Evolutionary conservation across 1,140 invertebrate genomes (phyloP), one percentile per base, ranked within the genome.

Genomic region (Nautilus pompilius): DNA sequence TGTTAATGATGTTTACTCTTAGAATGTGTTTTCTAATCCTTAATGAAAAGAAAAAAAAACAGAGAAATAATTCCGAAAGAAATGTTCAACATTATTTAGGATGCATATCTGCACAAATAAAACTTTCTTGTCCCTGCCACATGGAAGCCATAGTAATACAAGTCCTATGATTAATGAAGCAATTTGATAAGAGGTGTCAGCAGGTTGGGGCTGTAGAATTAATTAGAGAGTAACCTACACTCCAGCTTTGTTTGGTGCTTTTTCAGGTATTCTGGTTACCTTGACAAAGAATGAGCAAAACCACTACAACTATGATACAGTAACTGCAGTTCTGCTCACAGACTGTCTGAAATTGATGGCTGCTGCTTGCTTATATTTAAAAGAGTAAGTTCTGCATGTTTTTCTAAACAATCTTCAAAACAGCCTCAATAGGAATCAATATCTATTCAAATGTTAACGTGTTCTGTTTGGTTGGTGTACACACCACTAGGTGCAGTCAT

Each of bases 231-330:
- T 49, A 30, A 29, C 32, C n/a, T 67, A 53, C 28, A 34, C 28
- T 54, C 8, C 22, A 29, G 30, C 22, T 54, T 55, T 61, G 15
- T 56, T 60, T 57, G 22, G 2, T 66, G 20, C 45, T 46, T 62
- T 85, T 86, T 15, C 70, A 97, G 93, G 93, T 73, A 90, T 96
- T 67, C 87, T 96, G 68, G 91, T 96, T 20, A 96, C 90, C 53
- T 91, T 91, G 69, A 94, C 93, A 6, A 93, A 96, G 84, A 88
- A 87, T 64, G 85, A 87, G 54, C 88, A 90, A 75, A 90, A 91
- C 71, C 85, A 85, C 24, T 96, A 96, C 81, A 87, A 88, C 63
- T 97, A 96, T 73, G 95, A 94, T 77, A 92, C 91, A 29, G 88
- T 92, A 2, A 89, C 90, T 26, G 93, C 93, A 28, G 93, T 97